Evolutionary conservation across 1,140 invertebrate genomes (phyloP).

Genomic region (Dendrolimus punctatus): DNA sequence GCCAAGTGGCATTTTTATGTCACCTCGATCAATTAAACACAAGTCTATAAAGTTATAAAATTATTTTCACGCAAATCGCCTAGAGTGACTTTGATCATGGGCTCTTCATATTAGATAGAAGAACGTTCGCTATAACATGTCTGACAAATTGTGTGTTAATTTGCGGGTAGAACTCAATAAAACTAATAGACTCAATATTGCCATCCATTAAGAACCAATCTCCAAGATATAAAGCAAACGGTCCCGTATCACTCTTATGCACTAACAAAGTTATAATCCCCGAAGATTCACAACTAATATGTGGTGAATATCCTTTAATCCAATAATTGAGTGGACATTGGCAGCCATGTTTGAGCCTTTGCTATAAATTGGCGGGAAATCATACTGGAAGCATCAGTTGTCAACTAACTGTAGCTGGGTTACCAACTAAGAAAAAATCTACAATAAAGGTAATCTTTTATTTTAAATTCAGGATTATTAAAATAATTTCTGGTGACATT

Average conservation of each 20-base stretch:
- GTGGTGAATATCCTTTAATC: slow-evolving; percentile 57
- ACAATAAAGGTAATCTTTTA: slow-evolving; percentile 23
- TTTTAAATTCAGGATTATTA: slow-evolving; percentile 2
- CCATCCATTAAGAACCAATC: background rate
- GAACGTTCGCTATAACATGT: too few relatives aligned
- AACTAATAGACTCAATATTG: background rate
- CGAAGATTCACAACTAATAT: slow-evolving; percentile 43
- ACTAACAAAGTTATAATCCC: slow-evolving; percentile 62
- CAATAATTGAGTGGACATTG: slow-evolving; percentile 48
- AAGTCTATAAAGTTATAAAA: too few relatives aligned
- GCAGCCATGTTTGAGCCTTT: slow-evolving; percentile 29
- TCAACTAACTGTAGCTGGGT: slow-evolving; percentile 25
- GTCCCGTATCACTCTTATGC: slow-evolving; percentile 33
- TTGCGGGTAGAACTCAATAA: background rate
- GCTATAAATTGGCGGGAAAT: slow-evolving; percentile 54
- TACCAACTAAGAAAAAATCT: slow-evolving; percentile 27
- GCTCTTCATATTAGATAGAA: too few relatives aligned
- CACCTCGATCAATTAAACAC: too few relatives aligned
- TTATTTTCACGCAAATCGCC: too few relatives aligned
- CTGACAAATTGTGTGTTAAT: too few relatives aligned
- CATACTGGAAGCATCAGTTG: slow-evolving; percentile 42
- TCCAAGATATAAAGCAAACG: slow-evolving; percentile 1
- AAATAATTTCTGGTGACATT: slow-evolving; percentile 5
- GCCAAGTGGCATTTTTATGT: too few relatives aligned
- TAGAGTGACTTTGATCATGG: too few relatives aligned